Conservation (phyloP, 1,140 invertebrate genomes). For the Bradysia coprophila region DNA sequence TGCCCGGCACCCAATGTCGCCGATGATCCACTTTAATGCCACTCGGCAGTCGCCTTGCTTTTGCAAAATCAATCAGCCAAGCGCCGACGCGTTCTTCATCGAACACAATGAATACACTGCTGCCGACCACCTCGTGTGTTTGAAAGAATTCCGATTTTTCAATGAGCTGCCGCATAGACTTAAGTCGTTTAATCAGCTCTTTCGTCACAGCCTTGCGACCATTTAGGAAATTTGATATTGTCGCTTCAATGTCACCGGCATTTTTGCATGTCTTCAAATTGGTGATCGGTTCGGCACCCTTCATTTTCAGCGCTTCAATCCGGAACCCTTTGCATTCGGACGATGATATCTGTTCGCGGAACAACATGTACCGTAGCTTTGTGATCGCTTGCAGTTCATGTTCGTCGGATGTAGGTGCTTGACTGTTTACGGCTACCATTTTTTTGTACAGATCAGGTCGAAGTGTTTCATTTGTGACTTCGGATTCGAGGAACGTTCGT, state of each 20-base stretch:
- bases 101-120: conserved; percentile 85
- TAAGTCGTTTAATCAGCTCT: conserved; percentile 52
- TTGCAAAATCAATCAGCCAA: conserved; percentile 95
- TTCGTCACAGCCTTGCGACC: conserved; percentile 40
- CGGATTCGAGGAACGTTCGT: conserved; percentile 82
- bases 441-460: conserved; percentile 69
- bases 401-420: conserved; percentile 69
- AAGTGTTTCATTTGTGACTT: conserved; percentile 69
- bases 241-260: conserved; percentile 54
- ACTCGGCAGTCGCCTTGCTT: conserved; percentile 59
- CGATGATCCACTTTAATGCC: conserved; percentile 55
- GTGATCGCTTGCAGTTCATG: conserved; percentile 61
- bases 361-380: conserved; percentile 89
- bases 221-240: conserved; percentile 60
- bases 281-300: conserved; percentile 50
- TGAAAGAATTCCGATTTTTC: conserved; percentile 77
- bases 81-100: conserved; percentile 70
- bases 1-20: conserved; percentile 64
- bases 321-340: conserved; percentile 84
- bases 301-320: conserved; percentile 86
- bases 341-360: conserved; percentile 83
- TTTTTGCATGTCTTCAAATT: conserved; percentile 62
- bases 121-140: conserved; percentile 85
- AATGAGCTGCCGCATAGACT: conserved; percentile 56
- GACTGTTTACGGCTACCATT: conserved; percentile 84